A percentile compares a stretch with the other conserved stretches of the same genome.
These are phyloP conservation scores for Hecatera dysodea DNA, from an alignment of 2,888 invertebrate genomes.

Conservation along the genomic window DNA sequence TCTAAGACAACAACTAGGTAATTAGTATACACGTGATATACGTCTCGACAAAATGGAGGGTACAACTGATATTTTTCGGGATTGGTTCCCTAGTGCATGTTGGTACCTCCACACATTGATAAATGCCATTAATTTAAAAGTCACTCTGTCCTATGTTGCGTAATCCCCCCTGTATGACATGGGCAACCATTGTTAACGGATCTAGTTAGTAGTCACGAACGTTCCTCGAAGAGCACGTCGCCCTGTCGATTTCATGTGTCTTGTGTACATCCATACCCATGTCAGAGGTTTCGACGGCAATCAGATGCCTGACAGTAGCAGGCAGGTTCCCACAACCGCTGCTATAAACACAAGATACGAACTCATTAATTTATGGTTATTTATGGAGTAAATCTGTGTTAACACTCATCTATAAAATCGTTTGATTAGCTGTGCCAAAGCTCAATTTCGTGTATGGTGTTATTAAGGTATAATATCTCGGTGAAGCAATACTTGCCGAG, in stretches of 20 bases:
- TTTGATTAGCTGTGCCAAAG: too few species aligned
- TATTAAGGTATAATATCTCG: too few species aligned
- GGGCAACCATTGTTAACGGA: background rate
- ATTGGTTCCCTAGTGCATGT: background rate
- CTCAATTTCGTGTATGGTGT: too few species aligned
- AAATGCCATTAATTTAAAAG: background rate
- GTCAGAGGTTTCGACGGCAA: background rate
- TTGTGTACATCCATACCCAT: background rate
- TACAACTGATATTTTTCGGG: background rate
- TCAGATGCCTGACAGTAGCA: constrained; percentile 6
- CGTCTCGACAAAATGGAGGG: background rate
- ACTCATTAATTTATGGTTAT: too few species aligned
- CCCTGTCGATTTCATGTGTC: background rate
- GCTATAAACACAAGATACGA: background rate
- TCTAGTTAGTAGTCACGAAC: background rate
- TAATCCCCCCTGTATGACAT: background rate
- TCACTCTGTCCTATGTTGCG: background rate
- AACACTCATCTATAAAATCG: too few species aligned
- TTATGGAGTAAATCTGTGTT: too few species aligned
- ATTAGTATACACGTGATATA: background rate
- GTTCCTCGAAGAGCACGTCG: constrained; percentile 1
- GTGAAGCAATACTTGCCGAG: too few species aligned
- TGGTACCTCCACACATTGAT: background rate
- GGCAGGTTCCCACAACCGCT: background rate
- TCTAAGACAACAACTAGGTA: background rate